Percentiles rank a stretch among this genome's conserved stretches.
Evolutionary conservation across 35 echinoderm and acorn worm species (phyloP).

Genomic region (Amphiura filiformis): DNA sequence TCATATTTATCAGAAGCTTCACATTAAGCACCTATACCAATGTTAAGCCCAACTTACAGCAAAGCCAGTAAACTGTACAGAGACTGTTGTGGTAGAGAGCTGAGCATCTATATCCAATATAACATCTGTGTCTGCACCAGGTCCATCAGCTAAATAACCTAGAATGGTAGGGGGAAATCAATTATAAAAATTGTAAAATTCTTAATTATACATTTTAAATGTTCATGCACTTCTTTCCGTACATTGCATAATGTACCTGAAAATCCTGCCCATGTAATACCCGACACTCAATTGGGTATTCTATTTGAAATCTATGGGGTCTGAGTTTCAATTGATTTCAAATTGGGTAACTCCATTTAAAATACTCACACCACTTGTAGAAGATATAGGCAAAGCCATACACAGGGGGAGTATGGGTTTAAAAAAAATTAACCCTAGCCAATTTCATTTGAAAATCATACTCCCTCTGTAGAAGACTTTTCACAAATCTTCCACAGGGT

Average conservation of each 20-base stretch:
- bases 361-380: no score
- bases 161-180: not conserved
- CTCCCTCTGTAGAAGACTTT: no score
- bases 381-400: no score
- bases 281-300: not conserved
- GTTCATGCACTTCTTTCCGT: not conserved
- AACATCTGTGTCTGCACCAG: not conserved
- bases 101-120: conserved; percentile 40
- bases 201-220: not conserved
- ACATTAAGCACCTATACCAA: no score
- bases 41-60: conserved; percentile 28
- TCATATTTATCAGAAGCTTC: no score
- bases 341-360: not conserved
- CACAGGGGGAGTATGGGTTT: no score
- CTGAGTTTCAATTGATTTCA: not conserved
- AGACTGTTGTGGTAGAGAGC: conserved; percentile 2
- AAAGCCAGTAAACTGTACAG: conserved; percentile 38
- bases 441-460: no score
- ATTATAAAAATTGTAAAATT: not conserved
- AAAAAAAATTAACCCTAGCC: no score
- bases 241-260: not conserved
- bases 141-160: conserved; percentile 19
- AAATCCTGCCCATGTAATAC: not conserved
- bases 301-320: not conserved
- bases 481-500: no score